Conservation (phyloP, 2,888 invertebrate species). For the Drosophila affinis region DNA sequence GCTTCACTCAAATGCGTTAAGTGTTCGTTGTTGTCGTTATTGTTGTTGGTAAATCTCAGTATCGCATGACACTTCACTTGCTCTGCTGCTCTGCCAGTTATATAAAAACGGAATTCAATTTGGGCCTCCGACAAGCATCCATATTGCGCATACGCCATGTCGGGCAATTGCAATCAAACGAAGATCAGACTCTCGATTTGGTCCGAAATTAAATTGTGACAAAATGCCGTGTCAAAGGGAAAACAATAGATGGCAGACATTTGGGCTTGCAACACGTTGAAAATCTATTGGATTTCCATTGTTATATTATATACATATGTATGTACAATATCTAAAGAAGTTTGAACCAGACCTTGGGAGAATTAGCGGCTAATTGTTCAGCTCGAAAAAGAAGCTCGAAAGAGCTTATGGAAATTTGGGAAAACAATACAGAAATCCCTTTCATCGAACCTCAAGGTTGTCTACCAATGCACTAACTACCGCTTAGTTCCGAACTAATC, state of each 20-base stretch:
- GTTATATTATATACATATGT: not conserved
- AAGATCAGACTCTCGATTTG: not conserved
- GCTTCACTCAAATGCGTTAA: conserved; percentile 64
- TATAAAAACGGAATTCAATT: conserved; percentile 53
- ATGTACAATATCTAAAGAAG: conserved; percentile 7
- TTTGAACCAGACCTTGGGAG: conserved; percentile 35
- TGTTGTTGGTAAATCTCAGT: conserved; percentile 48
- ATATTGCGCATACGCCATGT: conserved; percentile 54
- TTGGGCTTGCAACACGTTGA: conserved; percentile 29
- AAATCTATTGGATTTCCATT: conserved; percentile 48
- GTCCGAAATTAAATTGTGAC: conserved; percentile 5
- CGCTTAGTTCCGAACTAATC: conserved; percentile 13
- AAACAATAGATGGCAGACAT: conserved; percentile 15
- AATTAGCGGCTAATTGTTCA: conserved; percentile 42
- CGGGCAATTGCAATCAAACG: conserved; percentile 42
- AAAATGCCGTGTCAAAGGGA: not conserved
- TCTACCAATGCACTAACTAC: conserved; percentile 9
- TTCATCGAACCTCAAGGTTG: conserved; percentile 2
- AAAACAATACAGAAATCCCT: conserved; percentile 29
- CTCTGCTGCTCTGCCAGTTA: conserved; percentile 41
- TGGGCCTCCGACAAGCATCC: conserved; percentile 6
- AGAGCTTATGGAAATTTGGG: not conserved
- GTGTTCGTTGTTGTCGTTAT: conserved; percentile 34
- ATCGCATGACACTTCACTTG: conserved; percentile 70
- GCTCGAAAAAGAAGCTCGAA: not conserved